These are phyloP conservation scores for Caenorhabditis plicata DNA, from an alignment of 2,888 invertebrate species.

Conservation along the genomic window DNA sequence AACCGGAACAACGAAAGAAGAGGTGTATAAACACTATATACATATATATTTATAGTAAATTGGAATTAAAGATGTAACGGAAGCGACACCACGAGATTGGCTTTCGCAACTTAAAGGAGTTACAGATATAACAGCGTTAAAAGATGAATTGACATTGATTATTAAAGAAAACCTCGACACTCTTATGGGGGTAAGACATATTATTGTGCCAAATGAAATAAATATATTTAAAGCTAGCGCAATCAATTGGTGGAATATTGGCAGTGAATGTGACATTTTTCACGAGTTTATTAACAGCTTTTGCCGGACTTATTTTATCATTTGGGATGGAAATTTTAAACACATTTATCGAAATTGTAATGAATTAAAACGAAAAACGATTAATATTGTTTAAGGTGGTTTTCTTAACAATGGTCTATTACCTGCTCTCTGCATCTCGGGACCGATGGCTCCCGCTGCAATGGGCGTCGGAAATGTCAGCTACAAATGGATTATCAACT, in stretches of 20 bases:
- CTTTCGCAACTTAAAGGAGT: constrained; percentile 54
- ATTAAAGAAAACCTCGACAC: constrained; percentile 65
- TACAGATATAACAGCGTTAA: constrained; percentile 57
- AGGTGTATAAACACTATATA: neutral
- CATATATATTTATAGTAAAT: neutral
- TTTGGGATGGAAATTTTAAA: constrained; percentile 65
- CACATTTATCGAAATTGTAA: constrained; percentile 58
- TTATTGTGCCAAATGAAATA: neutral
- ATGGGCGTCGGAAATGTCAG: constrained; percentile 40
- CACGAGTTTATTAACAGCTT: constrained; percentile 48
- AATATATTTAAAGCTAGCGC: constrained; percentile 48
- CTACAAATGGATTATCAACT: constrained; percentile 8
- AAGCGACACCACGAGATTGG: constrained; percentile 50
- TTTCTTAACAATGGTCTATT: constrained; percentile 93
- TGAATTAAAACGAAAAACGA: neutral
- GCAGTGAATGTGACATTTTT: constrained; percentile 57
- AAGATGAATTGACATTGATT: constrained; percentile 58
- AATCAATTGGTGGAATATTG: constrained; percentile 59
- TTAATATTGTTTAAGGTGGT: constrained; percentile 77
- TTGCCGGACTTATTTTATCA: constrained; percentile 57
- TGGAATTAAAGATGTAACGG: constrained; percentile 16
- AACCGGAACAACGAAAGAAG: constrained; percentile 32
- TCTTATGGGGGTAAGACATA: constrained; percentile 52
- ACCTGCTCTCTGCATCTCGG: constrained; percentile 83
- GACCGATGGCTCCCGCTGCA: constrained; percentile 86